Base-by-base conservation (phyloP, 2,888 invertebrate species). In the Drosophila maculinotata region DNA sequence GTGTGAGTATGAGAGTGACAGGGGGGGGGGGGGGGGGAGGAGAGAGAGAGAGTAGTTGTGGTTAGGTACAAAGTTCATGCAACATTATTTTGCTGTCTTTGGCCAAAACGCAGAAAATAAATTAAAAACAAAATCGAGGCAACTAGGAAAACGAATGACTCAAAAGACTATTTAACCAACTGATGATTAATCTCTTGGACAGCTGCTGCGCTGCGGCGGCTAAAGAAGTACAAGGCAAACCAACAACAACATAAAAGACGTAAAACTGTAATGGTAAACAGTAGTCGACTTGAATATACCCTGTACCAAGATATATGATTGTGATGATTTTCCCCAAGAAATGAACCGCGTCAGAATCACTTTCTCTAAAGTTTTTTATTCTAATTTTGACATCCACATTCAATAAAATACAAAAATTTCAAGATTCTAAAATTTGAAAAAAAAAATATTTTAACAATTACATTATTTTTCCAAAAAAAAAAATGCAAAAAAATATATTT, bases 131-230 rank as follows among this genome's bases (percentile, higher is more conserved):
- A n/a, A 54, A 47, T 25, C 38, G 15, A 9, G 30, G 25, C 51
- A 64, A 63, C 54, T 68, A 38, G 56, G n/a, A 47, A 73, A 69
- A 41, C 45, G 58, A 56, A 75, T 75, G 70, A 73, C 48, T 73
- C 72, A 73, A 73, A 75, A 75, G 25, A 15, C 60, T 52, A 69
- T 69, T 69, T 69, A 66, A 51, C 52, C 65, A 54, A 58, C 62
- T 42, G 81, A 72, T 84, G 79, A 85, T 84, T 79, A 79, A 79
- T 84, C 84, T 80, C 44, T n/a, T 17, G 36, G 47, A 14, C 56
- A 54, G 68, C 60, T 48, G 65, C 65, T 47, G 64, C 64, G 56
- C 65, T 47, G 64, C 64, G 20, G 41, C 44, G 36, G 20, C 38
- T 39, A 41, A 53, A 36, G 26, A 39, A 36, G 35, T 8, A 17